Conservation (phyloP, 2,113 vertebrate species). For the Rallus limicola region DNA sequence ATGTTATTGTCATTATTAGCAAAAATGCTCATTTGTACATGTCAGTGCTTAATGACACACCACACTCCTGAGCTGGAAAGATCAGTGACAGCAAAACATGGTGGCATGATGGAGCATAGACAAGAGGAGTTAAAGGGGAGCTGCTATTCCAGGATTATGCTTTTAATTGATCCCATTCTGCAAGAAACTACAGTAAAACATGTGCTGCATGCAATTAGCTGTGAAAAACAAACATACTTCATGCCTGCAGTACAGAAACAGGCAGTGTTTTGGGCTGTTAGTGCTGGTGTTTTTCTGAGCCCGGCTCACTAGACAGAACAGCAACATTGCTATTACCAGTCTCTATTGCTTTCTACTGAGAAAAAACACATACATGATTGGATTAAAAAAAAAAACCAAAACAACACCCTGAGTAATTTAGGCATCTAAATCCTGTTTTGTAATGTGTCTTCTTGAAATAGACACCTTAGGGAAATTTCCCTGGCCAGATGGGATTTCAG, state of each 20-base stretch:
- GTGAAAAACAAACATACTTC: not conserved
- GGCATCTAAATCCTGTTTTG: not conserved
- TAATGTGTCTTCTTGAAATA: not conserved
- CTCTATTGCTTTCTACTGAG: not conserved
- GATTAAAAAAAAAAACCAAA: accelerated
- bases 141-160: accelerated
- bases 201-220: not conserved
- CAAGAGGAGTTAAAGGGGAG: not conserved
- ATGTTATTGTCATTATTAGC: not conserved
- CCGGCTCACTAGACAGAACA: not conserved
- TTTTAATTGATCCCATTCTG: not conserved
- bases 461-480: not conserved
- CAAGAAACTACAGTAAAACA: not conserved
- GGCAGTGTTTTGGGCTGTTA: not conserved
- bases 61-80: accelerated
- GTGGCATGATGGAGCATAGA: accelerated
- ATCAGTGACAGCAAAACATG: not conserved
- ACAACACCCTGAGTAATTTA: not conserved
- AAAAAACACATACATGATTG: not conserved
- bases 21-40: not conserved
- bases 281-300: not conserved
- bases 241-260: not conserved
- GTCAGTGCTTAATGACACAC: accelerated
- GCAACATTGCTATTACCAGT: not conserved
- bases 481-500: not conserved